Evolutionary conservation across 1,140 invertebrate species (phyloP).

Genomic region (Octopus sinensis): DNA sequence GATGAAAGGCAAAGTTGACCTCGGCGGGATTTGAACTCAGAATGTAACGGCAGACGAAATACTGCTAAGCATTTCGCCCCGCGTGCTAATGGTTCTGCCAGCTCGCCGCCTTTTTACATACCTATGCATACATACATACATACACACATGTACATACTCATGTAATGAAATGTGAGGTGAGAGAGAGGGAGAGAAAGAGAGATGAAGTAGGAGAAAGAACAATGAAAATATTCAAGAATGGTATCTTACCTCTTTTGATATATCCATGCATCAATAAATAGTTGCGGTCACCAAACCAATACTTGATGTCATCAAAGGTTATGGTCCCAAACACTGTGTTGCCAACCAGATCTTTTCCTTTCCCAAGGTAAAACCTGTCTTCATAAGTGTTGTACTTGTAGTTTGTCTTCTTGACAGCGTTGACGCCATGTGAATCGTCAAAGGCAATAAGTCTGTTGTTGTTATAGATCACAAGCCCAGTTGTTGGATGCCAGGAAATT

Average conservation of each 20-base stretch:
- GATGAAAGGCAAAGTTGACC: too few species aligned
- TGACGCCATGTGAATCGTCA: conserved; percentile 15
- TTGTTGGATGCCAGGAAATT: conserved; percentile 47
- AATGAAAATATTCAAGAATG: background rate
- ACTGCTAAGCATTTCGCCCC: too few species aligned
- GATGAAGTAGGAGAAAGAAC: too few species aligned
- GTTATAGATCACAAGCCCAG: conserved; percentile 43
- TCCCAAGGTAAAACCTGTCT: conserved; percentile 40
- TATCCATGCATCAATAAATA: conserved; percentile 49
- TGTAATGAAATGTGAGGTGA: too few species aligned
- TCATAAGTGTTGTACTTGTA: background rate
- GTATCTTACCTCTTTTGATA: conserved; percentile 48
- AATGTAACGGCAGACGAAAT: too few species aligned
- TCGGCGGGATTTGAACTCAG: too few species aligned
- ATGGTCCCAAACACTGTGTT: conserved; percentile 37
- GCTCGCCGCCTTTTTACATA: too few species aligned
- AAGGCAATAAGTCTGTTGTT: conserved; percentile 37
- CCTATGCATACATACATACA: too few species aligned
- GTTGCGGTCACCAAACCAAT: conserved; percentile 51
- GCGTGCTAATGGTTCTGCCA: too few species aligned
- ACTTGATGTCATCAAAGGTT: conserved; percentile 49
- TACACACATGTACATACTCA: too few species aligned
- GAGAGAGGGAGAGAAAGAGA: too few species aligned
- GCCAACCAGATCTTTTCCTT: conserved; percentile 31
- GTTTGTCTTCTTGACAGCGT: background rate